Evolutionary conservation across 2,888 invertebrate genomes (phyloP).

Genomic region (Lapara coniferarum): DNA sequence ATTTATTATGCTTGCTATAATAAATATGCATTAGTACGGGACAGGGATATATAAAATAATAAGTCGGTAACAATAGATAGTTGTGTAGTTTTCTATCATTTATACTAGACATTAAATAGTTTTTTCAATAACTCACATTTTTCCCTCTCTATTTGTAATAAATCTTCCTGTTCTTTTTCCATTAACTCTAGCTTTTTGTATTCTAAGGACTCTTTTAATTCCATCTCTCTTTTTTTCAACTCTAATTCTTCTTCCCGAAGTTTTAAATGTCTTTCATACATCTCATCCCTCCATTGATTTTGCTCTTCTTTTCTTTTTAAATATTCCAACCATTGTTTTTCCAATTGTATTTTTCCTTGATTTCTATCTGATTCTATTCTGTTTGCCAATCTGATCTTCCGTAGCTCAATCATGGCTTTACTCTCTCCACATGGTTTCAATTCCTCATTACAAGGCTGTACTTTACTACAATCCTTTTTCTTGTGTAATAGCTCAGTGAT

Average conservation of each 20-base stretch:
- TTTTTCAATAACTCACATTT: constrained; percentile 56
- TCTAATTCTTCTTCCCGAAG: constrained; percentile 55
- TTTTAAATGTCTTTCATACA: constrained; percentile 51
- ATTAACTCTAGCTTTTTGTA: constrained; percentile 50
- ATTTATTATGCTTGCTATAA: too few relatives aligned
- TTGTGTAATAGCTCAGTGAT: constrained; percentile 46
- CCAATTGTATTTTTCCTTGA: constrained; percentile 59
- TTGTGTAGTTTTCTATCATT: constrained; percentile 2
- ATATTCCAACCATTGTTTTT: constrained; percentile 62
- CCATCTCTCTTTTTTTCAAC: constrained; percentile 50
- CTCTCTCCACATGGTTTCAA: constrained; percentile 43
- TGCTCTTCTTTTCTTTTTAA: constrained; percentile 53
- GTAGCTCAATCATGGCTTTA: constrained; percentile 54
- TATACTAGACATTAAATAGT: constrained; percentile 42
- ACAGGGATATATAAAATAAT: too few relatives aligned
- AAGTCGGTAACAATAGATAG: too few relatives aligned
- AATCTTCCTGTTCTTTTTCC: constrained; percentile 52
- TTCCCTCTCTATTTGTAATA: constrained; percentile 53
- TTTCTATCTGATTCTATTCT: constrained; percentile 58
- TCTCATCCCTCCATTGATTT: constrained; percentile 47
- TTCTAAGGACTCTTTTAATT: constrained; percentile 55
- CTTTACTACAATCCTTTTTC: constrained; percentile 38
- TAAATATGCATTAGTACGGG: too few relatives aligned
- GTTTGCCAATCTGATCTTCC: constrained; percentile 59
- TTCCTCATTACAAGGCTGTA: constrained; percentile 30